Percentiles rank a stretch among this genome's conserved stretches.
These are phyloP conservation scores for Notamacropus eugenii DNA, from an alignment of 2,797 vertebrate species.

Conservation along the genomic window DNA sequence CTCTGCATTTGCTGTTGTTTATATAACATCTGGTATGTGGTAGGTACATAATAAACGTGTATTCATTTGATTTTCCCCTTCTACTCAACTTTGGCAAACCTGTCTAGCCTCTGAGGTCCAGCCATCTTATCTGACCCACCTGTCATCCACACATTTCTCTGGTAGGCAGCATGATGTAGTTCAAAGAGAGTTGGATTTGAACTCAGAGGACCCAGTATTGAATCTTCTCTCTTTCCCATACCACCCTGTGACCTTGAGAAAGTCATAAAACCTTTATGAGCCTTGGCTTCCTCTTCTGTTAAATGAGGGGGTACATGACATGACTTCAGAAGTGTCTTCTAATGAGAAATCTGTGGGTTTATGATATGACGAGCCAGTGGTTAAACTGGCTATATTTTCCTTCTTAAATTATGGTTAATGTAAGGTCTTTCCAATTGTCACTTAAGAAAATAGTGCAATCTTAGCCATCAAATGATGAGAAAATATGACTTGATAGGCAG, in stretches of 20 bases:
- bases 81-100: neutral
- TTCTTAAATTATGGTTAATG: slow-evolving; percentile 11
- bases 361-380: neutral
- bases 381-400: neutral
- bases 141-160: neutral
- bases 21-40: neutral
- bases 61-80: neutral
- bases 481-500: slow-evolving; percentile 9
- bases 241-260: neutral
- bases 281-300: neutral
- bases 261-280: neutral
- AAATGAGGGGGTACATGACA: neutral
- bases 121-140: neutral
- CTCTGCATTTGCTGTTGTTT: neutral
- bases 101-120: neutral
- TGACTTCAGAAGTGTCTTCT: neutral
- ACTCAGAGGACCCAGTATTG: neutral
- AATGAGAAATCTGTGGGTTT: neutral
- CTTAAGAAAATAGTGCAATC: slow-evolving; percentile 14
- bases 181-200: neutral
- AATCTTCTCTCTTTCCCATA: neutral
- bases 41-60: neutral
- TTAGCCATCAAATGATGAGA: slow-evolving; percentile 23
- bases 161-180: neutral
- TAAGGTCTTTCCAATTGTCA: neutral